Conservation (phyloP, 2,797 vertebrate species). For the Rallus crepitans region DNA sequence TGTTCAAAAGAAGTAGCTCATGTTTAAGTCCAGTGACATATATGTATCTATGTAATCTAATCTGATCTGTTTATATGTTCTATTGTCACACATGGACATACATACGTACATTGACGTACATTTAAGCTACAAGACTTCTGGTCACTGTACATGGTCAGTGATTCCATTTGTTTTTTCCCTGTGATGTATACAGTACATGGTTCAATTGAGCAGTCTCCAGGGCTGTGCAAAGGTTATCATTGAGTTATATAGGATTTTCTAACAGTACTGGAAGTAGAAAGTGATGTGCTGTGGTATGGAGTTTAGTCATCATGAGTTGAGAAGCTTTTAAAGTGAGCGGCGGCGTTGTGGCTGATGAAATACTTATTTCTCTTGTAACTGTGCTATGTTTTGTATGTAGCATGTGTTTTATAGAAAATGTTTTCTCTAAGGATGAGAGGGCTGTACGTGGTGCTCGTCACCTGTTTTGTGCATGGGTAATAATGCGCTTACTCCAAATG, state of each 20-base stretch:
- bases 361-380: background rate
- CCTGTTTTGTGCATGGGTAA: background rate
- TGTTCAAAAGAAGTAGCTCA: background rate
- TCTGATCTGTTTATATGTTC: background rate
- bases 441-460: background rate
- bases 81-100: background rate
- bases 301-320: background rate
- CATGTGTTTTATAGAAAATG: background rate
- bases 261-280: background rate
- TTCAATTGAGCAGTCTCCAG: background rate
- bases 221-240: background rate
- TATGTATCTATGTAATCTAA: background rate
- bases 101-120: background rate
- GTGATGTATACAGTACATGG: background rate
- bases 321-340: rapidly evolving
- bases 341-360: background rate
- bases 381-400: background rate
- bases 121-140: background rate
- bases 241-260: background rate
- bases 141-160: background rate
- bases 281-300: background rate
- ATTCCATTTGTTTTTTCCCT: background rate
- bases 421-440: background rate
- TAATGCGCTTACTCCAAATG: background rate
- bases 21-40: background rate